Evolutionary conservation across 2,113 vertebrate genomes (phyloP), one percentile per base, ranked within the genome.

Genomic region (Odontophorus gujanensis): DNA sequence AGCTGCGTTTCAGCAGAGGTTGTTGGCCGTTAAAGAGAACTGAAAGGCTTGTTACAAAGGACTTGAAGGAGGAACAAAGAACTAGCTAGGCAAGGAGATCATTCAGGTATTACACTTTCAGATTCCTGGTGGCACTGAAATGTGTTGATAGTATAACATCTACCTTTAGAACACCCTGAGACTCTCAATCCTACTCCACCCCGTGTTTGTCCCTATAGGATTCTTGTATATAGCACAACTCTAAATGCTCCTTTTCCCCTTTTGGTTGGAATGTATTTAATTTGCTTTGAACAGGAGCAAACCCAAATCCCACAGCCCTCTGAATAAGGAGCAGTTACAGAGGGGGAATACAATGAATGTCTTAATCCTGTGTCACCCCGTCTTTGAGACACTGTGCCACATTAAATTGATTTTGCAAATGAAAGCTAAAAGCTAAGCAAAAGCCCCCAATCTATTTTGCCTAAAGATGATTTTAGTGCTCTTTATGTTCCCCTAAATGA

Each of bases 381-480:
- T 94, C 96, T 97, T 96, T 92, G 96, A 98, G 96, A 95, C 95
- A 77, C 69, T 93, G 77, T 83, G 94, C 92, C 97, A 95, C 81
- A 77, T 97, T 97, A 97, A 97, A 98, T 96, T 97, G 97, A 97
- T 98, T 97, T 97, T 97, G 97, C 96, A 97, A 97, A 97, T 97
- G 97, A 98, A 98, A 98, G 96, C 95, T 96, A 97, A 97, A 97
- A 98, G 96, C 98, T 97, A 97, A 98, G 97, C 96, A 97, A 97
- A 97, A 97, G 90, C 96, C 75, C 97, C 93, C 95, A 92, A 97
- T 98, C 96, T 96, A 75, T 98, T 98, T 97, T 97, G 92, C 96
- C 96, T 98, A 97, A 97, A 97, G 97, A 98, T 98, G 95, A 98
- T 98, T 98, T 97, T 97, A 96, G 97, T 95, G 93, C 96, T 98